Percentiles rank a stretch among this genome's conserved stretches.
phyloP scores from a whole-genome alignment of 2,888 invertebrate species.

The Drosophila atripex region DNA sequence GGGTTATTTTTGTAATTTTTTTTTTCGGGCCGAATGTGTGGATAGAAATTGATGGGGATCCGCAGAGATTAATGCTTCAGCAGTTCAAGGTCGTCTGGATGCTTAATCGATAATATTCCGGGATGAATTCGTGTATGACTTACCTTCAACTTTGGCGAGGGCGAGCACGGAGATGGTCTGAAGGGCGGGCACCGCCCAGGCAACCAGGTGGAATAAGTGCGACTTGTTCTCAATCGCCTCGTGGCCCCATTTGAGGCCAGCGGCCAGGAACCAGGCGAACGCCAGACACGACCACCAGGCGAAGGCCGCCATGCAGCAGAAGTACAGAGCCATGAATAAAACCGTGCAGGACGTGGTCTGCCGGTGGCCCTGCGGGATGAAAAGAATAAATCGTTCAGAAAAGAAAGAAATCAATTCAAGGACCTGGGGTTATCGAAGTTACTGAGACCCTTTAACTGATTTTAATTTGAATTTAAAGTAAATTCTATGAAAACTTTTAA shows the following conservation, averaged over 20 bases:
- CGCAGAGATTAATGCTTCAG: constrained; percentile 14
- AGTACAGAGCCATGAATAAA: constrained; percentile 97
- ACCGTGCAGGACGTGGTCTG: constrained; percentile 90
- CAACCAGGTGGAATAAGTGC: constrained; percentile 97
- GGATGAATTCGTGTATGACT: constrained; percentile 54
- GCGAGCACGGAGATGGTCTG: constrained; percentile 97
- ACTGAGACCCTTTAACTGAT: background rate
- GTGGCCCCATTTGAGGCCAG: constrained; percentile 98
- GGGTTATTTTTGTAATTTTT: too few relatives aligned
- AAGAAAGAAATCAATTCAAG: constrained; percentile 14
- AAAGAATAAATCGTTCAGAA: constrained; percentile 3
- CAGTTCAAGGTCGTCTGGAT: constrained; percentile 40
- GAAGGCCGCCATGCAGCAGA: constrained; percentile 98
- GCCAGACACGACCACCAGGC: constrained; percentile 99
- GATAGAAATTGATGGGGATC: constrained; percentile 23
- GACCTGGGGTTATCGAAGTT: constrained; percentile 18
- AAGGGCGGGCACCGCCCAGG: constrained; percentile 98
- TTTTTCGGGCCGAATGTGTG: background rate
- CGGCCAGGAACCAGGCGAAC: constrained; percentile 97
- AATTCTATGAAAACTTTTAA: too few relatives aligned
- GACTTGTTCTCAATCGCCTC: constrained; percentile 99
- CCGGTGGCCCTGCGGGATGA: constrained; percentile 82
- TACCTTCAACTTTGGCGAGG: constrained; percentile 97
- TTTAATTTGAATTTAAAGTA: background rate
- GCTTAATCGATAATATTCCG: constrained; percentile 37